Conservation (phyloP, 1,140 invertebrate species). For the Teleogryllus occipitalis region DNA sequence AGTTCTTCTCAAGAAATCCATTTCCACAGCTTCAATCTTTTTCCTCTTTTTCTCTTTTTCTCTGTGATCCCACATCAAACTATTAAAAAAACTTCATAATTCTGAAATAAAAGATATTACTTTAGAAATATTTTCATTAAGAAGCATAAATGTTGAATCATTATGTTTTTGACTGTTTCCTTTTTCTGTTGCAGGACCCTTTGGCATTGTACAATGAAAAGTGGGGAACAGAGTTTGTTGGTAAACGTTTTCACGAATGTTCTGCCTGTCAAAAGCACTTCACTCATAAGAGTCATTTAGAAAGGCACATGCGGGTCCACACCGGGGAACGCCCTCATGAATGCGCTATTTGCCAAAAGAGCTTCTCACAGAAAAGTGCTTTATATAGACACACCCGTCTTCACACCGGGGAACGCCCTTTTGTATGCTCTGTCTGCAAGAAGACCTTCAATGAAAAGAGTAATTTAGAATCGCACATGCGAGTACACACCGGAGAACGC, state of each 20-base stretch:
- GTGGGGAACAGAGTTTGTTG: too few relatives aligned
- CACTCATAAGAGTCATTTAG: constrained; percentile 6
- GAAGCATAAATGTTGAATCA: too few relatives aligned
- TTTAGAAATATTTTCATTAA: too few relatives aligned
- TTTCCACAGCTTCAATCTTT: too few relatives aligned
- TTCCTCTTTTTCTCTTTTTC: too few relatives aligned
- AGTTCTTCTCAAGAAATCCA: too few relatives aligned
- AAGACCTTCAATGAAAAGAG: constrained; percentile 25
- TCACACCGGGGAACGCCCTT: constrained; percentile 23
- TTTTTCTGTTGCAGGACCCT: too few relatives aligned
- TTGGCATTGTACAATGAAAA: too few relatives aligned
- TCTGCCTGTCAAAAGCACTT: constrained; percentile 14
- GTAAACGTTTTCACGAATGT: not conserved
- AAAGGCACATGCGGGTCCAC: constrained; percentile 14
- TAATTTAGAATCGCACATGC: constrained; percentile 27
- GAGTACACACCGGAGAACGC: constrained; percentile 26
- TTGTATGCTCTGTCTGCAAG: constrained; percentile 24
- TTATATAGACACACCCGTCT: not conserved
- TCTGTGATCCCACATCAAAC: too few relatives aligned
- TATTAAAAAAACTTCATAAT: too few relatives aligned
- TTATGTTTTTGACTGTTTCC: too few relatives aligned
- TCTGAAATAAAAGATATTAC: too few relatives aligned
- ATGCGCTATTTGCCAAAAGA: constrained; percentile 6
- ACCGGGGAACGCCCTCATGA: constrained; percentile 10
- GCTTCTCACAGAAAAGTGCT: not conserved